Base-by-base conservation (phyloP, 2,113 vertebrate species). In the Pelecanus crispus region DNA sequence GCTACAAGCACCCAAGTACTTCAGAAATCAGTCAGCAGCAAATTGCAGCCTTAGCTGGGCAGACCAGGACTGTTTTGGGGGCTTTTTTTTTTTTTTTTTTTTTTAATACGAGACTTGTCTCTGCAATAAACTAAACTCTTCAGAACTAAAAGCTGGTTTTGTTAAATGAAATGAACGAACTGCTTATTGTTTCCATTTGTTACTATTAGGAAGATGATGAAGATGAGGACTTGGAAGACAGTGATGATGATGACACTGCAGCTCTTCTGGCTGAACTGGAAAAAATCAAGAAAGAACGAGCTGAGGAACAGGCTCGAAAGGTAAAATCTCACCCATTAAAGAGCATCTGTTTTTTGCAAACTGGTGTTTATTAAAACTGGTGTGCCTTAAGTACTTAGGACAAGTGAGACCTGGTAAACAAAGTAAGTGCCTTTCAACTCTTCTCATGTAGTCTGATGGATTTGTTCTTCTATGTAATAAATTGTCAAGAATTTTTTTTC, bases 211-310 rank as follows among this genome's bases (percentile, higher is more conserved):
- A 98, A 81, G 98, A 98, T 91, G 98, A 98, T 68, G 98, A 98
- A 70, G 98, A 98, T 16, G 99, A 99, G 44, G 99, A 99, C 53
- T 98, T 99, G 87, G 99, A 99, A 18, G 99, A 99, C 17, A 99
- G 99, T 55, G 99, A 99, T 66, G 99, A 99, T 63, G 99, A 99
- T 15, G 99, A 99, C 90, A 99, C 99, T 42, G 99, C 99, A 67
- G 99, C 99, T 90, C 99, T 99, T 93, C 97, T 99, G 89, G 99
- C 99, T 80, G 99, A 99, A 91, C 97, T 99, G 26, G 99, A 99
- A 88, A 99, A 99, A 94, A 99, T 99, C 67, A 99, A 99, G 96
- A 99, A 99, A 96, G 99, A 99, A 80, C 97, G 99, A 68, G 99
- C 99, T 80, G 99, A 99, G 94, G 99, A 99, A 82, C 99, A 99